Evolutionary conservation across 2,797 vertebrate genomes (phyloP), one percentile per base, ranked within the genome.

Genomic region (Pogonophryne albipinna): DNA sequence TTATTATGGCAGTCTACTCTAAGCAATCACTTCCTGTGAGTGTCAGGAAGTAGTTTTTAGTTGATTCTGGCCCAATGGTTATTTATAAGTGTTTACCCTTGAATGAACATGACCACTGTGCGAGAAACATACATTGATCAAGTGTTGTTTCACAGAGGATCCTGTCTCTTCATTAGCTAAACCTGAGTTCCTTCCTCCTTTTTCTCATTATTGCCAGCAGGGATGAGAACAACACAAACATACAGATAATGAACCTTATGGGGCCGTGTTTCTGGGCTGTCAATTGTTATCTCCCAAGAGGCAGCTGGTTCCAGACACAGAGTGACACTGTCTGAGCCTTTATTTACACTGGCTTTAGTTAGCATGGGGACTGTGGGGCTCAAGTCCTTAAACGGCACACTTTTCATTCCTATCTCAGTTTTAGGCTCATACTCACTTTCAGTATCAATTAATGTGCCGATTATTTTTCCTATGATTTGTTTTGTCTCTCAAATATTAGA

Each of bases 301-400:
- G 59, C 78, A 77, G 80, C 67, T 82, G 80, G 85, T 85, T 87
- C 88, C 87, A 91, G 89, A 87, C 77, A 86, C 83, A 71, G 49
- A 34, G 78, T 85, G 85, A 82, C 89, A 85, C 79, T 2, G 61
- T 61, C 80, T 80, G 78, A 89, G 90, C 61, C 69, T 84, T 63
- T 79, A 66, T 87, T 90, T 83, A 88, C 27, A 53, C 67, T 55
- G 52, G 64, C 73, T 82, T 71, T 86, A 71, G 84, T 75, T 53
- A 63, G 78, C 47, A 38, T 16, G 52, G 84, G 58, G 77, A 78
- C 49, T 76, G 41, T 17, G 52, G 44, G 58, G 53, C 58, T 17
- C 49, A 6, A 52, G 71, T 27, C 19, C 19, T 56, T 57, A 51
- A 6, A 49, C 19, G 47, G 51, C 42, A 64, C 50, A 55, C 52